These are phyloP conservation scores for Eupithecia subfuscata DNA, from an alignment of 2,888 invertebrate species.

Conservation along the genomic window DNA sequence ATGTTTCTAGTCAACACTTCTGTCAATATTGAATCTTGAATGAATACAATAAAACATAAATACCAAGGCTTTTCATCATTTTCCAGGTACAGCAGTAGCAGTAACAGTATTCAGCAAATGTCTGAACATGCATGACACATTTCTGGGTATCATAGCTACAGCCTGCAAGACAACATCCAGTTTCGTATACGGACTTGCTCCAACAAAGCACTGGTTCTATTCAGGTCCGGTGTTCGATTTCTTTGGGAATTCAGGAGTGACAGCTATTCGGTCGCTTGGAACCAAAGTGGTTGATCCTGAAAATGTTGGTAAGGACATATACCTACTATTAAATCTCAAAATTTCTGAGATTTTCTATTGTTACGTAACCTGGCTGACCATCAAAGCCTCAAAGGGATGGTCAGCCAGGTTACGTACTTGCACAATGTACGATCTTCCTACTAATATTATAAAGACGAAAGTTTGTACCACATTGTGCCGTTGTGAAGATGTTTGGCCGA, in stretches of 20 bases:
- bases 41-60: neutral
- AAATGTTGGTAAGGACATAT: slow-evolving; percentile 52
- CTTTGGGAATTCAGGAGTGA: slow-evolving; percentile 80
- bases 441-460: too few relatives aligned
- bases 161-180: slow-evolving; percentile 64
- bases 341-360: neutral
- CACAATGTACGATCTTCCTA: too few relatives aligned
- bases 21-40: neutral
- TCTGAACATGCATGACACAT: slow-evolving; percentile 75
- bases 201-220: slow-evolving; percentile 72
- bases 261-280: slow-evolving; percentile 82
- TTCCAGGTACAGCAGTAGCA: slow-evolving; percentile 74
- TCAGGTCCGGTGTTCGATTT: slow-evolving; percentile 76
- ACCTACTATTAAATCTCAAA: neutral
- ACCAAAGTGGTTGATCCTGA: slow-evolving; percentile 82
- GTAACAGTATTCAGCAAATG: slow-evolving; percentile 74
- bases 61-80: neutral
- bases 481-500: too few relatives aligned
- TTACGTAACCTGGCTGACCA: too few relatives aligned
- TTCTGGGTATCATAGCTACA: slow-evolving; percentile 77
- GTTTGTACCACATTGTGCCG: too few relatives aligned
- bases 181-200: slow-evolving; percentile 75
- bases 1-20: neutral
- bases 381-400: too few relatives aligned
- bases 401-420: too few relatives aligned